Evolutionary conservation across 2,888 invertebrate species (phyloP).

Genomic region (Neria commutata): DNA sequence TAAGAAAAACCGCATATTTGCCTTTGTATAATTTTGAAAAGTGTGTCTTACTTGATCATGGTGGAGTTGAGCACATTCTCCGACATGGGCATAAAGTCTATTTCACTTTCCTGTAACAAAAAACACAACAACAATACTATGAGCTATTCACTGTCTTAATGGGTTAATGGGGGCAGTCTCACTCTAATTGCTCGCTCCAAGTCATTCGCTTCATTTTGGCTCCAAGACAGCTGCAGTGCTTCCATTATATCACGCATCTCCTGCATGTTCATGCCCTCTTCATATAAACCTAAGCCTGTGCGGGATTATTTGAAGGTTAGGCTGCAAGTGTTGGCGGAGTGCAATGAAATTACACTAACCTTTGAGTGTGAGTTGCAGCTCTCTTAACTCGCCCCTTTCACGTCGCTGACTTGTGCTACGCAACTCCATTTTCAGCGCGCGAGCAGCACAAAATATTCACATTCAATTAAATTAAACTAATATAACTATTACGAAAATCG

Average conservation of each 20-base stretch:
- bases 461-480: too few species aligned
- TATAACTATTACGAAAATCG: too few species aligned
- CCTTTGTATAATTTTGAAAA: neutral
- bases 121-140: neutral
- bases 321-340: neutral
- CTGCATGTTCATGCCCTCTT: conserved; percentile 44
- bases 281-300: conserved; percentile 43
- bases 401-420: conserved; percentile 4
- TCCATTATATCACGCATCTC: conserved; percentile 45
- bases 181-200: conserved; percentile 40
- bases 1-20: neutral
- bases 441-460: too few species aligned
- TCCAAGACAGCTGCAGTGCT: conserved; percentile 40
- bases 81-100: conserved; percentile 32
- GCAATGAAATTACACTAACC: conserved; percentile 1
- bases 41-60: conserved; percentile 41
- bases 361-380: conserved; percentile 15
- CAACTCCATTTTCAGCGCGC: conserved; percentile 24
- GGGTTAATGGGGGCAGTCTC: neutral
- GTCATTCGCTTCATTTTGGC: conserved; percentile 14
- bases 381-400: conserved; percentile 11
- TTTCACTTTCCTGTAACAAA: conserved; percentile 42
- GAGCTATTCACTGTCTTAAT: neutral
- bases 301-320: neutral
- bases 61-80: conserved; percentile 42